These are phyloP conservation scores for Ischnura elegans DNA, from an alignment of 2,888 invertebrate genomes.

Conservation along the genomic window DNA sequence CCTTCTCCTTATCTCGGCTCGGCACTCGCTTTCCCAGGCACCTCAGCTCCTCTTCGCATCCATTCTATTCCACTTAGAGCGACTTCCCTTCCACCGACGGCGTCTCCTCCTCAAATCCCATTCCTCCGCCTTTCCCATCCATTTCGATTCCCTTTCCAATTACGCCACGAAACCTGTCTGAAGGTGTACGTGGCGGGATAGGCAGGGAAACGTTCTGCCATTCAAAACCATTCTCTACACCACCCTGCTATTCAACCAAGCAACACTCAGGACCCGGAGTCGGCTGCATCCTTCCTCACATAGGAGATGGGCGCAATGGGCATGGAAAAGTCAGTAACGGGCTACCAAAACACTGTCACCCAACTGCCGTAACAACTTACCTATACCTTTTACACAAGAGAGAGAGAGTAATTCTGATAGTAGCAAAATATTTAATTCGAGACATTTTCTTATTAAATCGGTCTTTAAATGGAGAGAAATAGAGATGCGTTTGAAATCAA, in stretches of 20 bases:
- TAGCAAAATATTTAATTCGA: no score
- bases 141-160: conserved; percentile 59
- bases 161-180: conserved; percentile 8
- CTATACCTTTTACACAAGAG: no score
- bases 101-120: not conserved
- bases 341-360: no score
- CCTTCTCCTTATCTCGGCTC: conserved; percentile 33
- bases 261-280: not conserved
- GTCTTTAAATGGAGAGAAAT: no score
- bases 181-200: not conserved
- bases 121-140: not conserved
- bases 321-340: no score
- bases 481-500: no score
- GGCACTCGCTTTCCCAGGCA: not conserved
- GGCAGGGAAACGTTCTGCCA: not conserved
- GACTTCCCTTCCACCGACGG: not conserved
- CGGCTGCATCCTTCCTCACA: conserved; percentile 15
- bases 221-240: not conserved
- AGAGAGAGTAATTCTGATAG: no score
- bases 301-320: no score
- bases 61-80: not conserved
- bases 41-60: not conserved
- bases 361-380: no score
- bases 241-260: not conserved
- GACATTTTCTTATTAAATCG: no score